Evolutionary conservation across 2,888 invertebrate genomes (phyloP), one percentile per base, ranked within the genome.

Genomic region (Sipha maydis): DNA sequence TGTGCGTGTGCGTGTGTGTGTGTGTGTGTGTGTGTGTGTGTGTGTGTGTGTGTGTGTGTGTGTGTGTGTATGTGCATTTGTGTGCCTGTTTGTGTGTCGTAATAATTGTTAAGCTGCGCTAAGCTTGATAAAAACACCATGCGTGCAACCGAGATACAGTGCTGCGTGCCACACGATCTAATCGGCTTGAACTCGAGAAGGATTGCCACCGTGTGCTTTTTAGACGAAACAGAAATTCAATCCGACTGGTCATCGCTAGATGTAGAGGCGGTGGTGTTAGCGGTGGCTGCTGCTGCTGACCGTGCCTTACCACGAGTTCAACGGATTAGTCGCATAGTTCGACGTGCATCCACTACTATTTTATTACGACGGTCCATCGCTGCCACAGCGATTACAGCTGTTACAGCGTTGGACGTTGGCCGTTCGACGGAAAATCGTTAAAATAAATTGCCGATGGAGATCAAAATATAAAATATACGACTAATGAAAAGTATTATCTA

Each of bases 241-340:
- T 77, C 67, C 69, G 69, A 69, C 67, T 31, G 84, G 84, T 85
- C 85, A 85, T 21, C 38, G 38, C 71, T 48, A 48, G 14, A 48
- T 11, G 14, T 14, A 3, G 14, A 2, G 48, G 48, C 14, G 48
- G 11, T 1, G 14, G 48, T 31, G 31, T 7, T 14, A 11, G 48
- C 28, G 17, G 7, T 25, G 28, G 61, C 5, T 19, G n/a, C 48
- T 14, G 17, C 61, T 41, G 31, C 41, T 25, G 77, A 21, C 77
- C 85, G 85, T 85, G 85, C 61, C 85, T 38, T 0, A 4, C 31
- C 85, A 14, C 77, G 85, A 85, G 77, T 85, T 48, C 85, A n/a
- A 77, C 67, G 85, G 85, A 77, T 85, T 85, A 85, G 61, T 56
- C 84, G 76, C 73, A 19, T 19, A 19, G 56, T 61, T 7, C 56